phyloP scores from a whole-genome alignment of 2,113 vertebrate species.

The Guaruba guarouba region DNA sequence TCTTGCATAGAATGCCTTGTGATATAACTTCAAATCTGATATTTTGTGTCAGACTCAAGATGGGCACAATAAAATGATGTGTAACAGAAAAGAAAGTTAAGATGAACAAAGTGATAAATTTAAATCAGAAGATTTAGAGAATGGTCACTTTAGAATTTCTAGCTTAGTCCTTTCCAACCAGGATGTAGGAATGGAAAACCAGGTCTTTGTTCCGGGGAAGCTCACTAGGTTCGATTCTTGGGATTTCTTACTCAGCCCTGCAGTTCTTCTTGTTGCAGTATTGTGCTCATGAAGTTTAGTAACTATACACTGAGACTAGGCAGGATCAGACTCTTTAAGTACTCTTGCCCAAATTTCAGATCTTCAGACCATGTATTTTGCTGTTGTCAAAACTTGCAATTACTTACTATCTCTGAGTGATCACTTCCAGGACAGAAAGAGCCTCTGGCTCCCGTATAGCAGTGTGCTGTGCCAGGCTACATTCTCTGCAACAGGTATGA shows the following conservation, averaged over 20 bases:
- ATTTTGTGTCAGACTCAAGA: background rate
- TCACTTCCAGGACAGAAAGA: background rate
- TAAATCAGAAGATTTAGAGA: background rate
- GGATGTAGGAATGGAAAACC: background rate
- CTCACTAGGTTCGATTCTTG: background rate
- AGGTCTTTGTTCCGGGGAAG: background rate
- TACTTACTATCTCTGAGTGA: background rate
- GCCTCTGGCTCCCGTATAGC: background rate
- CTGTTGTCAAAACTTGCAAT: background rate
- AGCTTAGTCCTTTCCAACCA: background rate
- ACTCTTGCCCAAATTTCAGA: background rate
- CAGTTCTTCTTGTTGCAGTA: background rate
- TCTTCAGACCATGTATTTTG: background rate
- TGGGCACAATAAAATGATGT: background rate
- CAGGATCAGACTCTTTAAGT: background rate
- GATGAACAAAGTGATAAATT: background rate
- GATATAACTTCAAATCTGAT: background rate
- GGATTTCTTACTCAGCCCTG: background rate
- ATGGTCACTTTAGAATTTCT: background rate
- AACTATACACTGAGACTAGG: background rate
- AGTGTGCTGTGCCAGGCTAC: background rate
- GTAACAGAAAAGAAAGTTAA: background rate
- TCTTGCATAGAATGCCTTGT: background rate
- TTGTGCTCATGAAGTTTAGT: background rate
- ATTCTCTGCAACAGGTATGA: background rate